A percentile compares a stretch with the other conserved stretches of the same genome.
Conservation (phyloP, 2,113 vertebrate species). For the Notarius lentiginosus region DNA sequence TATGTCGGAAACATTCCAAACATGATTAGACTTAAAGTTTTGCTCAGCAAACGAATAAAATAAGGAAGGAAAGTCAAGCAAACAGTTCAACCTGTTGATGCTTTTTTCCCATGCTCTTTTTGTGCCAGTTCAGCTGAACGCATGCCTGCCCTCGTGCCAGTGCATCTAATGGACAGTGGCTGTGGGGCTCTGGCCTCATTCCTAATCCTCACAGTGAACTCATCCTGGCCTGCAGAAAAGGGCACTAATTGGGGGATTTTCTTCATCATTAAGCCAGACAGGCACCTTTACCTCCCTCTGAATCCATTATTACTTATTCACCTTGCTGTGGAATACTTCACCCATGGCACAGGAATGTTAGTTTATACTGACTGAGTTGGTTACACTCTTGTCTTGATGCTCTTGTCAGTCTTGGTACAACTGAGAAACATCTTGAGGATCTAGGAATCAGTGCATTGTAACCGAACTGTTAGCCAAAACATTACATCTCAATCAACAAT, state of each 20-base stretch:
- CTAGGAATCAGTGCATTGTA: background rate
- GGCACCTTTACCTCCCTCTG: conserved; percentile 59
- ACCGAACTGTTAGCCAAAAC: background rate
- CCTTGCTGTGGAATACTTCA: conserved; percentile 36
- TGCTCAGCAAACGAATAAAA: background rate
- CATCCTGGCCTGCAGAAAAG: conserved; percentile 76
- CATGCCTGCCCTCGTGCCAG: conserved; percentile 70
- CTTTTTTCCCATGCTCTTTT: conserved; percentile 70
- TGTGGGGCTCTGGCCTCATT: conserved; percentile 57
- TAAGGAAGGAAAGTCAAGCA: background rate
- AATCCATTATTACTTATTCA: conserved; percentile 51
- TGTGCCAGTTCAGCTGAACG: conserved; percentile 62
- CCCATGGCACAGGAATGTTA: background rate
- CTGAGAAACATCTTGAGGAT: background rate
- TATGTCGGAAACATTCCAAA: background rate
- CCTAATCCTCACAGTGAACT: conserved; percentile 78
- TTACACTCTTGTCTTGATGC: background rate
- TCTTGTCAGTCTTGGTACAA: background rate
- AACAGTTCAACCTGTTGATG: conserved; percentile 5
- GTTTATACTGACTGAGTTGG: conserved; percentile 20
- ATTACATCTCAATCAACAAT: background rate
- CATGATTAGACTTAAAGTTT: background rate
- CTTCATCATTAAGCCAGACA: conserved; percentile 76
- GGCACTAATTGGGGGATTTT: conserved; percentile 83
- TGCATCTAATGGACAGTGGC: conserved; percentile 65